Conservation (phyloP, 2,888 invertebrate species). For the Dexiosoma caninum region DNA sequence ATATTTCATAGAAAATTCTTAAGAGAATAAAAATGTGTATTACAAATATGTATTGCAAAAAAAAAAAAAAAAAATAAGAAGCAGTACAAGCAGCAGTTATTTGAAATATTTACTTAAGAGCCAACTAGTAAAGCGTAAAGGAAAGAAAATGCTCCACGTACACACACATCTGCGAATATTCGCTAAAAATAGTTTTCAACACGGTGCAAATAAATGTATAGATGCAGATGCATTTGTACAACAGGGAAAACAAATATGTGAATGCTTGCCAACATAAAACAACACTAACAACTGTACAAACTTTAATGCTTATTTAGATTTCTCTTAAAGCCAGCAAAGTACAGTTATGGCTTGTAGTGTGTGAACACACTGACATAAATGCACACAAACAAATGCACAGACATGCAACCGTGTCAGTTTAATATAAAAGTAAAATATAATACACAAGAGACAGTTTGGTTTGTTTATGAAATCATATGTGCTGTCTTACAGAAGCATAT, state of each 20-base stretch:
- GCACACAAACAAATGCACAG: not conserved
- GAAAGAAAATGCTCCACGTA: not conserved
- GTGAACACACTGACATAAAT: not conserved
- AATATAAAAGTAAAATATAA: conserved; percentile 19
- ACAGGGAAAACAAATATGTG: conserved; percentile 39
- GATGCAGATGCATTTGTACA: conserved; percentile 37
- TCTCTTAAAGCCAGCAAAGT: conserved; percentile 10
- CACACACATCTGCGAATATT: not conserved
- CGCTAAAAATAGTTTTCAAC: not conserved
- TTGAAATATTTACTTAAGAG: conserved; percentile 52
- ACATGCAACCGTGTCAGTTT: not conserved
- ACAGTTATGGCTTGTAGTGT: not conserved
- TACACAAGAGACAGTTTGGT: conserved; percentile 52
- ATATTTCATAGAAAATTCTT: not conserved
- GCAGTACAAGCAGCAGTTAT: conserved; percentile 30
- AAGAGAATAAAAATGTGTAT: conserved; percentile 12
- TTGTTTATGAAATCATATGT: conserved; percentile 43
- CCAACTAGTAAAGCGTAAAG: conserved; percentile 48
- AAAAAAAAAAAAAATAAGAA: not conserved
- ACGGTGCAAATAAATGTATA: conserved; percentile 47
- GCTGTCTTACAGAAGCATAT: not conserved
- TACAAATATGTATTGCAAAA: conserved; percentile 37
- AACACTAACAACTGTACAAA: not conserved
- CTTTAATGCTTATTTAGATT: conserved; percentile 19
- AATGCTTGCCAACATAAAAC: not conserved